Base-by-base conservation (phyloP, 2,113 vertebrate species). In the Amblyornis subalaris region DNA sequence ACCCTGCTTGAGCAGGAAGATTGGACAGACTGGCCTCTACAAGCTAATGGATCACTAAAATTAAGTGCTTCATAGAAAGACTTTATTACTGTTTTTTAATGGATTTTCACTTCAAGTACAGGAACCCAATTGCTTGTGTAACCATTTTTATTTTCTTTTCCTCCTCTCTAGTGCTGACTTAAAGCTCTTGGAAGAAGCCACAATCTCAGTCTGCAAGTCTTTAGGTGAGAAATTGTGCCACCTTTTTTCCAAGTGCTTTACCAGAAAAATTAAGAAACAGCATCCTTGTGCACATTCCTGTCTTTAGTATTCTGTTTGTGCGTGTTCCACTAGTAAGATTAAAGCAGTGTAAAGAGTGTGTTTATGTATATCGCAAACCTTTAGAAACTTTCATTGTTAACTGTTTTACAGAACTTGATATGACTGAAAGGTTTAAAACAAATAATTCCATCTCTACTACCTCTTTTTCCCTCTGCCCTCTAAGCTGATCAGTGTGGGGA, bases 151-250 rank as follows among this genome's bases (percentile, higher is more conserved):
- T 90, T 40, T 85, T 87, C 33, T 91, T 94, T 93, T 79, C 8
- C 7, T 31, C 6, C 42, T 58, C 57, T 3, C 29, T 93, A 99
- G 99, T 85, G 97, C 98, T 42, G 99, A 99, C 86, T 98, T 99
- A 53, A 99, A 99, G 96, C 98, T 99, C 38, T 91, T 99, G 96
- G 99, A 99, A 95, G 99, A 99, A 95, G 98, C 98, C 13, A 98
- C 99, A 28, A 66, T 99, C 94, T 98, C 99, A 2, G 96, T 99
- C 85, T 99, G 99, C 97, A 99, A 98, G 95, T 98, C 97, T 94
- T 97, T 99, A 96, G 99, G 99, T 99, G 98, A 79, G 98, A 70
- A 7, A 2, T 35, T 51, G 23, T 74, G 20, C 18, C 29, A 14
- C 73, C 23, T 31, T 79, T 67, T 90, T 83, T 13, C 23, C 40